These are phyloP conservation scores for Leptarthrus brevirostris DNA, from an alignment of 2,888 invertebrate genomes.

Conservation along the genomic window DNA sequence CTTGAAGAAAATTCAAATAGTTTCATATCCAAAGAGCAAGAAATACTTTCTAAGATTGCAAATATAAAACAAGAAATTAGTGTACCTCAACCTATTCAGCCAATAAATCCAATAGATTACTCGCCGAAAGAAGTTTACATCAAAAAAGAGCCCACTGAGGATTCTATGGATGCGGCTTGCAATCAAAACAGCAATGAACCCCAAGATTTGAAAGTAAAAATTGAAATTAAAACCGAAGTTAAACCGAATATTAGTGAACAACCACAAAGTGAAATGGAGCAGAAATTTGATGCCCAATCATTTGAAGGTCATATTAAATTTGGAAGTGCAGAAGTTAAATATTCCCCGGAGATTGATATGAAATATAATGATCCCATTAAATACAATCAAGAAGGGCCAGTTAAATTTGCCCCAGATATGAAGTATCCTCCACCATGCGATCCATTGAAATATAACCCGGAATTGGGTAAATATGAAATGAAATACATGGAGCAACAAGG, in stretches of 20 bases:
- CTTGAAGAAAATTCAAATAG: constrained; percentile 30
- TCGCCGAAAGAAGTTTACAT: constrained; percentile 74
- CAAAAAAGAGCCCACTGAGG: constrained; percentile 68
- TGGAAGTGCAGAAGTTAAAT: constrained; percentile 52
- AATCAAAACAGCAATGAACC: constrained; percentile 72
- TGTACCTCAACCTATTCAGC: constrained; percentile 50
- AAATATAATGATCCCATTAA: constrained; percentile 65
- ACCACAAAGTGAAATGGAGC: constrained; percentile 65
- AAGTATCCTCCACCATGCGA: constrained; percentile 67
- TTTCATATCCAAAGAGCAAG: constrained; percentile 62
- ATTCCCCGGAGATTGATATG: constrained; percentile 58
- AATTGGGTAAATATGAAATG: constrained; percentile 63
- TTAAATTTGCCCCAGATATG: constrained; percentile 64
- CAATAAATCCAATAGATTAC: constrained; percentile 65
- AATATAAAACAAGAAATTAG: constrained; percentile 66
- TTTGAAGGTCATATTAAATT: constrained; percentile 58
- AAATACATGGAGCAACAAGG: constrained; percentile 65
- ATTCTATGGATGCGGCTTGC: constrained; percentile 66
- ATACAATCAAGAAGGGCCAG: constrained; percentile 58
- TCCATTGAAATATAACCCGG: constrained; percentile 52
- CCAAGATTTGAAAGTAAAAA: constrained; percentile 79
- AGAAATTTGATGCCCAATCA: constrained; percentile 68
- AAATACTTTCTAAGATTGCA: constrained; percentile 65
- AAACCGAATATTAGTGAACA: constrained; percentile 53
- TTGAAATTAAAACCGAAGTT: constrained; percentile 71